Conservation (phyloP, 2,888 invertebrate genomes). For the Apeira syringaria region DNA sequence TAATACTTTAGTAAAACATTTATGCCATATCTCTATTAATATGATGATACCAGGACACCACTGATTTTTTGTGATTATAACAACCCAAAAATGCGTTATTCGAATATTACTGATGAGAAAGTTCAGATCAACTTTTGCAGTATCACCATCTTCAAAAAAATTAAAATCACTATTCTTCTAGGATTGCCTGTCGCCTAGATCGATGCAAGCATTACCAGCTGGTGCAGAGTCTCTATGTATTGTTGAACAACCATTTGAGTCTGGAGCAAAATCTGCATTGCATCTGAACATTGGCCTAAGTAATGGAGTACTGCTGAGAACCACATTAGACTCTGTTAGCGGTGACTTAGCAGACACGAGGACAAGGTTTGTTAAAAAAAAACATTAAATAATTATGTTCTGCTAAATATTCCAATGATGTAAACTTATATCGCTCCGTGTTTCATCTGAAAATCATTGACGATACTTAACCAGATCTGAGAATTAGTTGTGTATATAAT, state of each 20-base stretch:
- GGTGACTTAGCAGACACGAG: conserved; percentile 98
- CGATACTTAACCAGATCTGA: conserved; percentile 81
- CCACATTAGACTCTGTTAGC: conserved; percentile 97
- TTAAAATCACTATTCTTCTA: conserved; percentile 46
- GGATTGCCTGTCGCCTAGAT: conserved; percentile 97
- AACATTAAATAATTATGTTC: too few species aligned
- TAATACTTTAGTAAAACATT: background rate
- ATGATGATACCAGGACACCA: conserved; percentile 83
- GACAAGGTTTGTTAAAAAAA: conserved; percentile 85
- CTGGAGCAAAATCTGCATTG: conserved; percentile 88
- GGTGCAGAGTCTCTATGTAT: conserved; percentile 98
- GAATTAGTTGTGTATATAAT: conserved; percentile 28
- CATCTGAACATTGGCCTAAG: conserved; percentile 98
- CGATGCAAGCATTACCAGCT: conserved; percentile 98
- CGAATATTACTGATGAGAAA: conserved; percentile 59
- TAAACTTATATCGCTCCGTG: conserved; percentile 78
- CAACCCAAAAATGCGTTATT: conserved; percentile 80
- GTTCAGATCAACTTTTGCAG: background rate
- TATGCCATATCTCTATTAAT: background rate
- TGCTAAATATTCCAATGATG: conserved; percentile 59
- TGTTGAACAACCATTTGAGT: conserved; percentile 90
- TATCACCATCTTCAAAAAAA: background rate
- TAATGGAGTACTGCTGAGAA: conserved; percentile 96
- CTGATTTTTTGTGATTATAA: conserved; percentile 77
- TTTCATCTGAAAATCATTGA: conserved; percentile 85